These are phyloP conservation scores for Sanderia malayensis DNA, from an alignment of 30 jellyfish, hydroid and myxozoan species.

Conservation along the genomic window DNA sequence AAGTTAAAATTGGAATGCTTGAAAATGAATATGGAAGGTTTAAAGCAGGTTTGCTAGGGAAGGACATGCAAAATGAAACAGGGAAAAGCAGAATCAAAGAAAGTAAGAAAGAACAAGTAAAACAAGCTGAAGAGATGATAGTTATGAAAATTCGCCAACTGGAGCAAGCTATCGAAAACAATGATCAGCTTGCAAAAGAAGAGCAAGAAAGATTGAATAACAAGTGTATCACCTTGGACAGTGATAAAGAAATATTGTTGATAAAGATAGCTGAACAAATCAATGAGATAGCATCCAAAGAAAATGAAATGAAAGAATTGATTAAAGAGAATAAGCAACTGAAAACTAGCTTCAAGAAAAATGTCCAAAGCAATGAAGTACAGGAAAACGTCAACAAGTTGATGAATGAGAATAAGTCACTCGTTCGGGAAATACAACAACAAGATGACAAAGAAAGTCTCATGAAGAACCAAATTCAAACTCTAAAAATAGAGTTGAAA, in stretches of 20 bases:
- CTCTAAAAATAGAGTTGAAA: too few species aligned
- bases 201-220: not conserved
- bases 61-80: not conserved
- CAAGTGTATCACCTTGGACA: not conserved
- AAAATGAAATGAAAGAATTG: too few species aligned
- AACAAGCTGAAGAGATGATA: not conserved
- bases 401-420: too few species aligned
- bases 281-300: not conserved
- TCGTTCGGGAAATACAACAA: too few species aligned
- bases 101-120: not conserved
- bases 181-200: not conserved
- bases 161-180: not conserved
- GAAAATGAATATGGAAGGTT: not conserved
- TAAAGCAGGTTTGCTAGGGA: not conserved
- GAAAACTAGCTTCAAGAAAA: too few species aligned
- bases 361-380: too few species aligned
- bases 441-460: too few species aligned
- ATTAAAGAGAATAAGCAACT: too few species aligned
- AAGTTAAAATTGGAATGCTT: not conserved
- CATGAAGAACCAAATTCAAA: too few species aligned
- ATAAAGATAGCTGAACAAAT: not conserved
- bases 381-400: too few species aligned
- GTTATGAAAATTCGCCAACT: not conserved
- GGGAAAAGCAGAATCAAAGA: not conserved
- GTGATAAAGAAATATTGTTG: not conserved